phyloP scores from a whole-genome alignment of 2,888 invertebrate species.

The Athalia rosae region DNA sequence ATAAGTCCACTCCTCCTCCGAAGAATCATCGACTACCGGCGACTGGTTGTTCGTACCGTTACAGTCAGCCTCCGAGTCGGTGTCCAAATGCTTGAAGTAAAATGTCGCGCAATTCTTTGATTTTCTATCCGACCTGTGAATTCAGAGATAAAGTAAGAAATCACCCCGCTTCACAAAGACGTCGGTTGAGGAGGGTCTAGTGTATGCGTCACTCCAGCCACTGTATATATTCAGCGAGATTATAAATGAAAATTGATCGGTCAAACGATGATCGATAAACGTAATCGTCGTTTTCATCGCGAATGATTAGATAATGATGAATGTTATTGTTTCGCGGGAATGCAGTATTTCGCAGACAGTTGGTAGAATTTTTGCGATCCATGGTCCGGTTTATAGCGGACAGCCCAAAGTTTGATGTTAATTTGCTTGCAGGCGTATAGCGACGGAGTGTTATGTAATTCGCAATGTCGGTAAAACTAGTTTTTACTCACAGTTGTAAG shows the following conservation, averaged over 20 bases:
- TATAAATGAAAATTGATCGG: background rate
- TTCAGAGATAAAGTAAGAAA: slow-evolving; percentile 13
- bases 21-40: slow-evolving; percentile 76
- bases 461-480: slow-evolving; percentile 19
- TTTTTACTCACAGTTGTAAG: slow-evolving; percentile 23
- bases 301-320: slow-evolving; percentile 7
- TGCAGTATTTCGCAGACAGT: background rate
- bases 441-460: slow-evolving; percentile 22
- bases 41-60: slow-evolving; percentile 63
- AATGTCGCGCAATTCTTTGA: slow-evolving; percentile 89
- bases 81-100: slow-evolving; percentile 91
- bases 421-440: background rate
- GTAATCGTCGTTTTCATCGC: background rate
- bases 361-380: background rate
- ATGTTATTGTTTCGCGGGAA: background rate
- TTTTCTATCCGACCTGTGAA: slow-evolving; percentile 81
- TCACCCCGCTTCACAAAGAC: background rate
- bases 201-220: background rate
- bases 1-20: slow-evolving; percentile 84
- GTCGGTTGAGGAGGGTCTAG: background rate
- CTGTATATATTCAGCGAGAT: background rate
- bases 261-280: slow-evolving; percentile 5
- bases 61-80: slow-evolving; percentile 85
- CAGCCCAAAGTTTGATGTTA: slow-evolving; percentile 7
- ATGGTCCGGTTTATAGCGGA: background rate